phyloP scores from a whole-genome alignment of 1,140 invertebrate species.

The Nomia melanderi region DNA sequence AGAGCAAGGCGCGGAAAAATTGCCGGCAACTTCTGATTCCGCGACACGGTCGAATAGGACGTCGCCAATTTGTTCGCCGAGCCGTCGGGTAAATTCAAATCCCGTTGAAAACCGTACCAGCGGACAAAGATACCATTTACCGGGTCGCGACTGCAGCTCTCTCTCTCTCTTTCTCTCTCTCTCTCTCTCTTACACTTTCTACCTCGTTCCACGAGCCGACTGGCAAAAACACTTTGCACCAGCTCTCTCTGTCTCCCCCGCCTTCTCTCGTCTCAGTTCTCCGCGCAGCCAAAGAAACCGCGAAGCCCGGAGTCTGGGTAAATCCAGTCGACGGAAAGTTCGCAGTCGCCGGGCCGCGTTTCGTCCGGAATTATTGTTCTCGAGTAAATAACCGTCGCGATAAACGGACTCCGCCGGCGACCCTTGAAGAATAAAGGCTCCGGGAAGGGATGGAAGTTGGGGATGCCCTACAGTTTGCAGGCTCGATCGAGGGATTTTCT shows the following conservation, averaged over 20 bases:
- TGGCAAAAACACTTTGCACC: not conserved
- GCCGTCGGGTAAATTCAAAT: constrained; percentile 1
- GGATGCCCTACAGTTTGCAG: not conserved
- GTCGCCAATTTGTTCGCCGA: not conserved
- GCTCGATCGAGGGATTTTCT: not conserved
- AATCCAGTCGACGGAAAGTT: constrained; percentile 11
- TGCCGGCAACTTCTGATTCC: constrained; percentile 9
- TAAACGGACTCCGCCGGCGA: not conserved
- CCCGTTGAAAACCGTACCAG: constrained; percentile 3
- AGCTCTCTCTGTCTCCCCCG: constrained; percentile 5
- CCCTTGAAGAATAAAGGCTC: not conserved
- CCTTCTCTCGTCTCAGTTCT: not conserved
- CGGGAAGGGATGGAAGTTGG: not conserved
- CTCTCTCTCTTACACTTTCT: constrained; percentile 3
- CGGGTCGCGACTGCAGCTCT: not conserved
- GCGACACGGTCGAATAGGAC: not conserved
- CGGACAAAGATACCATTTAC: constrained; percentile 19
- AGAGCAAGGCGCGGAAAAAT: not conserved
- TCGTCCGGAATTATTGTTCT: constrained; percentile 1
- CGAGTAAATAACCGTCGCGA: constrained; percentile 3
- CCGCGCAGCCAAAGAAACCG: not conserved
- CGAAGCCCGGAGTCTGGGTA: not conserved
- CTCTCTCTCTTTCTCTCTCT: constrained; percentile 16
- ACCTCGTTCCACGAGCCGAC: no score
- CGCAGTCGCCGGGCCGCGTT: not conserved